These are phyloP conservation scores for Echinometra lucunter DNA, from an alignment of 53 echinoderm and acorn worm genomes.

Conservation along the genomic window DNA sequence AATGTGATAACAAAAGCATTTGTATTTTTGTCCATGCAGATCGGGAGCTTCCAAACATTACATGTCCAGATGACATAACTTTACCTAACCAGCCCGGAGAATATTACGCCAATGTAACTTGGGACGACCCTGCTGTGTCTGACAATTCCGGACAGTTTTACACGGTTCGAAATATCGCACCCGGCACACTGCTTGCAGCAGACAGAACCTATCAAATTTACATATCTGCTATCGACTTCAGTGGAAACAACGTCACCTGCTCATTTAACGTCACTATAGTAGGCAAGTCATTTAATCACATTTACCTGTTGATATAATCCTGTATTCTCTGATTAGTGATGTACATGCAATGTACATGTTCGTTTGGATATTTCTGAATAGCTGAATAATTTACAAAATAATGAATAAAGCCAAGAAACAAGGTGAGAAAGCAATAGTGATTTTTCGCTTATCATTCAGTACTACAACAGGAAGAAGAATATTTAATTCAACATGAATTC, in stretches of 20 bases:
- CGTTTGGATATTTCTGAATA: no score
- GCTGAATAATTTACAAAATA: no score
- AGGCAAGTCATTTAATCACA: neutral
- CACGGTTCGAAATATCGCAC: neutral
- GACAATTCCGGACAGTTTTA: slow-evolving; percentile 17
- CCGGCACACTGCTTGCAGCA: neutral
- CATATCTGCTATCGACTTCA: neutral
- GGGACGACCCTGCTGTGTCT: neutral
- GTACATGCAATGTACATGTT: no score
- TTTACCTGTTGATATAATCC: neutral
- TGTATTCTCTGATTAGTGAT: no score
- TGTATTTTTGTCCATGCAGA: neutral
- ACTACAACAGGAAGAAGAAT: no score
- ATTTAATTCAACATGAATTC: no score
- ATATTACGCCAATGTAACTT: neutral
- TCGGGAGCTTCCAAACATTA: slow-evolving; percentile 18
- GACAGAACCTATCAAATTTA: neutral
- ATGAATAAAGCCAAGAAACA: no score
- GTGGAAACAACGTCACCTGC: neutral
- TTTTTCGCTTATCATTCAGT: no score
- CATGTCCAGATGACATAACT: slow-evolving; percentile 8
- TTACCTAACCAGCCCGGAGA: neutral
- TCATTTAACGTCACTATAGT: neutral
- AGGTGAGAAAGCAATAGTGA: no score
- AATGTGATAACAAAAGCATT: neutral